Evolutionary conservation across 2,113 vertebrate genomes (phyloP).

Genomic region (Girardinichthys multiradiatus): DNA sequence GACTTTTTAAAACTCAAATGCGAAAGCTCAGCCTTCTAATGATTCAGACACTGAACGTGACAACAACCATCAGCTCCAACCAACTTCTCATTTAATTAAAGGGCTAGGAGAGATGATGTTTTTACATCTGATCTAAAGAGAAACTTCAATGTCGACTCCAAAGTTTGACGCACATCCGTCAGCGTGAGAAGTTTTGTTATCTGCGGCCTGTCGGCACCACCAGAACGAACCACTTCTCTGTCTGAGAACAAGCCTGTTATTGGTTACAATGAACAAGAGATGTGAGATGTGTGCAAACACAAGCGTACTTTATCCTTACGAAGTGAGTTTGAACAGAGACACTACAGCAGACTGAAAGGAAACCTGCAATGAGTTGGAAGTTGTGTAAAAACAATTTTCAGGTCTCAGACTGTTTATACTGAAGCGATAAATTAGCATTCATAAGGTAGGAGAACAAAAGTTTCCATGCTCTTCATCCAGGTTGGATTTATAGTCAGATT

Average conservation of each 20-base stretch:
- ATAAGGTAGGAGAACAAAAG: neutral
- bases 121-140: neutral
- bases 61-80: neutral
- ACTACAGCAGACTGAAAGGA: slow-evolving; percentile 18
- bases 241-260: slow-evolving; percentile 67
- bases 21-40: too few species aligned
- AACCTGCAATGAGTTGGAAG: neutral
- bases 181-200: slow-evolving; percentile 18
- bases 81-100: neutral
- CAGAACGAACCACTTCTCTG: slow-evolving; percentile 45
- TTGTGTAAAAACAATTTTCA: neutral
- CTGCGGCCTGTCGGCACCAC: slow-evolving; percentile 32
- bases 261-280: slow-evolving; percentile 72
- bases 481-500: too few species aligned
- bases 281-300: slow-evolving; percentile 47
- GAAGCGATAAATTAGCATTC: too few species aligned
- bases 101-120: neutral
- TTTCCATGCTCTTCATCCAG: neutral
- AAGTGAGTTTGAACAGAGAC: neutral
- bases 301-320: slow-evolving; percentile 56
- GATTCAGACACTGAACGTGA: neutral
- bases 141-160: neutral
- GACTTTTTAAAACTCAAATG: too few species aligned
- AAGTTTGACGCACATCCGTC: slow-evolving; percentile 13
- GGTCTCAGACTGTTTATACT: too few species aligned